These are phyloP conservation scores for Florisuga fusca DNA, from an alignment of 2,797 vertebrate genomes.

Conservation along the genomic window DNA sequence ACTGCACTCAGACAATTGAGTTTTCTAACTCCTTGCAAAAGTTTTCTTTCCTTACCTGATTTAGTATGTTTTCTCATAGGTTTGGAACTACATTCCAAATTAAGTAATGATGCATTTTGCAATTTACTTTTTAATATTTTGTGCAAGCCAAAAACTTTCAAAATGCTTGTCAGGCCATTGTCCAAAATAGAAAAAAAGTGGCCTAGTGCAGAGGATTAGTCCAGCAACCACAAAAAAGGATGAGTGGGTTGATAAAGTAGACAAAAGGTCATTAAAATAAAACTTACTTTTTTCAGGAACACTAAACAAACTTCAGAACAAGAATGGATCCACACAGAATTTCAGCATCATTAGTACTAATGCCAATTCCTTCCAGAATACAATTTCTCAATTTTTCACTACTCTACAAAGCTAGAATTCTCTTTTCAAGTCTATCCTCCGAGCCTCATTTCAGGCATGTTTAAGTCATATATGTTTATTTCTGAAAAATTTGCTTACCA, in stretches of 20 bases:
- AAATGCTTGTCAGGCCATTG: background rate
- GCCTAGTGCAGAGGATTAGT: background rate
- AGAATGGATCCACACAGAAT: background rate
- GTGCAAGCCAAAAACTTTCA: background rate
- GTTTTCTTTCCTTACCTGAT: background rate
- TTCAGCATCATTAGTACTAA: background rate
- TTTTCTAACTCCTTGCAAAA: background rate
- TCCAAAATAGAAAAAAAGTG: background rate
- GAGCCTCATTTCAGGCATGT: background rate
- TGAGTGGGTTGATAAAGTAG: background rate
- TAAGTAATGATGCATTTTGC: background rate
- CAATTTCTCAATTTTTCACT: background rate
- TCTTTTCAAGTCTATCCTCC: background rate
- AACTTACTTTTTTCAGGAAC: fast-evolving
- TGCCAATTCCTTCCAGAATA: background rate
- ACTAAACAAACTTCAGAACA: background rate
- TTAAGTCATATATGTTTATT: background rate
- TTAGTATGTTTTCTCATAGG: background rate
- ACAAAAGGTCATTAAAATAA: background rate
- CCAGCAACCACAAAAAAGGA: background rate
- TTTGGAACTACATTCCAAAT: background rate
- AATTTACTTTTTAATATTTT: background rate
- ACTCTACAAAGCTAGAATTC: background rate
- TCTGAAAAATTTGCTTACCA: background rate
- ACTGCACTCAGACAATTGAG: background rate